Evolutionary conservation across 1,140 invertebrate genomes (phyloP).

Genomic region (Chironomus striatipennis): DNA sequence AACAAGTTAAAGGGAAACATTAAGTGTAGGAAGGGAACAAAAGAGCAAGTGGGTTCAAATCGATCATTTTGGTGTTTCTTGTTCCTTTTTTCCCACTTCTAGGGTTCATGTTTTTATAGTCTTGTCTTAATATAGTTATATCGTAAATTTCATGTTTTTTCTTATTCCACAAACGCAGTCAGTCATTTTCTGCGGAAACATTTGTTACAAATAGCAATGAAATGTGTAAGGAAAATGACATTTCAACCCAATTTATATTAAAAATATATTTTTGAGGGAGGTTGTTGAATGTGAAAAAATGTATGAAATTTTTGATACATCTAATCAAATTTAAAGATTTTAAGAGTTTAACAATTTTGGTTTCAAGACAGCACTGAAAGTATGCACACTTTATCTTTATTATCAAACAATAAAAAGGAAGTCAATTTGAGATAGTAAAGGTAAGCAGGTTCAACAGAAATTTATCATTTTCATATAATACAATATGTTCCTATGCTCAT

Average conservation of each 20-base stretch:
- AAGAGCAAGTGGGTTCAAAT: conserved; percentile 19
- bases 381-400: no score
- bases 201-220: conserved; percentile 16
- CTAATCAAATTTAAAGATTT: no score
- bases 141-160: background rate
- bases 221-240: background rate
- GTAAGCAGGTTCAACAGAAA: no score
- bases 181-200: conserved; percentile 3
- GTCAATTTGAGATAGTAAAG: no score
- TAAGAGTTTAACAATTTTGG: no score
- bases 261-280: background rate
- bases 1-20: background rate
- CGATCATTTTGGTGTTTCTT: conserved; percentile 9
- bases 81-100: background rate
- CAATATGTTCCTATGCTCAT: no score
- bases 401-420: no score
- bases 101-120: background rate
- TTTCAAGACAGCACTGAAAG: no score
- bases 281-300: no score
- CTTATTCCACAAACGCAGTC: no score
- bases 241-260: background rate
- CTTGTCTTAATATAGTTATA: background rate
- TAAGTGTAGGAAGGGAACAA: background rate
- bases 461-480: no score
- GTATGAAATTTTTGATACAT: no score